phyloP scores from a whole-genome alignment of 2,113 vertebrate genomes.

The Apteryx owenii region DNA sequence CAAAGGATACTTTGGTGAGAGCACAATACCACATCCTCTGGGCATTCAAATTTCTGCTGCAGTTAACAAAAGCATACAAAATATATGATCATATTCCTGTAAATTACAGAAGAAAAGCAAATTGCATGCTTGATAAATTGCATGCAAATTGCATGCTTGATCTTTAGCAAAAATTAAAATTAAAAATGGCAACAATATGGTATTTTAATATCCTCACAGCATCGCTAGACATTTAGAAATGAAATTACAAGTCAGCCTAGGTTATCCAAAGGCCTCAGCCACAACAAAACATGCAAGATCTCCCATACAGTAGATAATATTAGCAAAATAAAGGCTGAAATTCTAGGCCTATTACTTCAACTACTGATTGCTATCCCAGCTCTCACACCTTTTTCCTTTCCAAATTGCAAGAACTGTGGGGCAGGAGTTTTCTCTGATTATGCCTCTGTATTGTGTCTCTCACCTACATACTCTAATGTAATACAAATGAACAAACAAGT shows the following conservation, averaged over 20 bases:
- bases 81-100: background rate
- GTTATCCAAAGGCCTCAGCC: background rate
- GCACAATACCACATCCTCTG: background rate
- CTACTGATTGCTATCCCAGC: background rate
- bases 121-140: background rate
- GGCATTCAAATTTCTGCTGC: background rate
- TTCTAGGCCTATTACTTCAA: background rate
- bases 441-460: background rate
- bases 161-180: background rate
- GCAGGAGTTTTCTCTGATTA: background rate
- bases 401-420: background rate
- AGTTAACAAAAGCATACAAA: background rate
- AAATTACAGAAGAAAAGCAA: constrained; percentile 9
- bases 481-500: background rate
- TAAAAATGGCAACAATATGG: background rate
- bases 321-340: background rate
- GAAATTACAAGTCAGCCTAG: background rate
- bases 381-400: background rate
- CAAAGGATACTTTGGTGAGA: background rate
- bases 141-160: background rate
- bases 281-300: background rate
- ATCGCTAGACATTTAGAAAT: background rate
- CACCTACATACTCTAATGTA: background rate
- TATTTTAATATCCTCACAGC: background rate
- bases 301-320: background rate